Base-by-base conservation (phyloP, 1,140 invertebrate species). In the Hydropsyche tenuis region DNA sequence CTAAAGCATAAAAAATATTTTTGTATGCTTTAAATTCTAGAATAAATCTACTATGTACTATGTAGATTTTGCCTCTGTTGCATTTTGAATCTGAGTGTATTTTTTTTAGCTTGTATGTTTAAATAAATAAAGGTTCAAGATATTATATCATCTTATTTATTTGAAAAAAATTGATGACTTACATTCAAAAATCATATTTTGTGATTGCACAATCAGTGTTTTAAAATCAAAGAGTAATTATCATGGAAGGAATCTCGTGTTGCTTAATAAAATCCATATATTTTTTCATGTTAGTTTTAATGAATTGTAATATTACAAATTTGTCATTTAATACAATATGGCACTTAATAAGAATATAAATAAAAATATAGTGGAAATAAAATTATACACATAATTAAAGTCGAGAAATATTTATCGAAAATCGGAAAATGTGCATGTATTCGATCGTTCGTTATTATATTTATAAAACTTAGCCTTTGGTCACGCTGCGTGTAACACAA, bases 291-390 rank as follows among this genome's bases (percentile, higher is more conserved):
- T 77, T 77, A 71, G 68, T 75, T 77, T 77, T 77, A 77, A 72
- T 77, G 70, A 70, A 71, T 75, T 77, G 70, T 77, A 77, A 75
- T 75, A 73, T 77, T 77, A 77, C 73, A 75, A 77, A 75, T 56
- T 73, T 77, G 76, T 77, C 72, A 77, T 75, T 77, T 77, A 68
- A 48, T 77, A 77, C 71, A 77, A 75, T 77, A 77, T 77, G 76
- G 76, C 76, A 77, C 76, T 75, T 75, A 77, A 77, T 72, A 75
- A 73, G 66, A 77, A 77, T 74, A 74, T 37, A 60, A 60, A 69
- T 48, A 72, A 20, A 70, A 77, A 74, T 69, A 71, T 77, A 69
- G 74, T 74, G 53, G 53, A 69, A 69, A 72, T 37, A 77, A 74
- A 74, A 74, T 60, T 74, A 77, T 74, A 74, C 64, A 23, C 43